Evolutionary conservation across 2,888 invertebrate genomes (phyloP).

Genomic region (Caprella mutica): DNA sequence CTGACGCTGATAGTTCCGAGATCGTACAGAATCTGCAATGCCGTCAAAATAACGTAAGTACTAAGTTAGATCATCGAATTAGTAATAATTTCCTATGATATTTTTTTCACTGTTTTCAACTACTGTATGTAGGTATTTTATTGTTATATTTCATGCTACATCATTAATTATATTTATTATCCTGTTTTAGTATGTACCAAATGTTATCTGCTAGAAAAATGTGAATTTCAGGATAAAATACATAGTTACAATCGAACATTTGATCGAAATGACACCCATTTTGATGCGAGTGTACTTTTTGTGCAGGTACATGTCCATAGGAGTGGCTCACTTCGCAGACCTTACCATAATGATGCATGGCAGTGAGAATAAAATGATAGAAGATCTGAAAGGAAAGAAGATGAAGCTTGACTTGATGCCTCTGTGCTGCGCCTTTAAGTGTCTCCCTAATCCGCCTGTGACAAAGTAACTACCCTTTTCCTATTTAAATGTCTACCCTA

Average conservation of each 20-base stretch:
- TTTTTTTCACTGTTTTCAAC: no score
- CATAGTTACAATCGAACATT: no score
- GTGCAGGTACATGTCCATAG: conserved; percentile 27
- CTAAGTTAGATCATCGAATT: neutral
- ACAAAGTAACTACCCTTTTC: conserved; percentile 20
- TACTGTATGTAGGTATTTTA: no score
- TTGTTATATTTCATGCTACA: no score
- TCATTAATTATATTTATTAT: no score
- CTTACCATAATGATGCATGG: conserved; percentile 30
- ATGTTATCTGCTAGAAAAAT: no score
- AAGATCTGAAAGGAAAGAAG: neutral
- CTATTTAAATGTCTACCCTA: no score
- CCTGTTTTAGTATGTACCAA: no score
- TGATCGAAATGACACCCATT: no score
- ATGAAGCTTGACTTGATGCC: conserved; percentile 16
- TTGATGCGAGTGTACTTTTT: neutral
- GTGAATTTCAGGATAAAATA: no score
- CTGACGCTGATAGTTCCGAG: conserved; percentile 15
- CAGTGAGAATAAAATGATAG: conserved; percentile 26
- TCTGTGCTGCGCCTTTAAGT: conserved; percentile 23
- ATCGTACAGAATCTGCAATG: conserved; percentile 13
- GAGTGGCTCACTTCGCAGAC: conserved; percentile 27
- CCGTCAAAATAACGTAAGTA: conserved; percentile 19
- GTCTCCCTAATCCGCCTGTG: conserved; percentile 13
- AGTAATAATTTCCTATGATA: no score